Base-by-base conservation (phyloP, 35 echinoderm and acorn worm genomes). In the Holothuria glaberrima region DNA sequence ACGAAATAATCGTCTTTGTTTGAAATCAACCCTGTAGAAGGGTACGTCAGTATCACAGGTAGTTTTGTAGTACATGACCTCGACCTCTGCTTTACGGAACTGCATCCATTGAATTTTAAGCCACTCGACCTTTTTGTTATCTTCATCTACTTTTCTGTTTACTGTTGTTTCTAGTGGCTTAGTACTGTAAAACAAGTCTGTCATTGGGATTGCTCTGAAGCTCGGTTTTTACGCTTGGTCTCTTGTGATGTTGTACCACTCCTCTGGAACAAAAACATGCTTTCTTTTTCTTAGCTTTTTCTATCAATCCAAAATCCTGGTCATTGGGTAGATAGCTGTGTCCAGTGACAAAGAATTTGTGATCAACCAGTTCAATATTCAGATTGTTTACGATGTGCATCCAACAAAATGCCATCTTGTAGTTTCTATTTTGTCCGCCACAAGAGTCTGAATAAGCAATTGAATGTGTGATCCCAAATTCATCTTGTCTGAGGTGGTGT, bases 401-500 rank as follows among this genome's bases (percentile, higher is more conserved):
- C 58, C 58, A 59, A 12, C 12, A 59, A 12, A 59, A 59, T 13
- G 58, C 58, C 58, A 59, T 59, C 58, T 59, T 59, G 58, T 59
- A 59, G 58, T 68, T 68, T 68, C 64, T 68, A 14, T 68, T 68
- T 68, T 68, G 64, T 68, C 64, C 64, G 22, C 64, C n/a, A 68
- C 64, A 68, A 10, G 64, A 68, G n/a, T 68, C n/a, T 24, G 9
- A 68, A 32, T 68, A 68, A 32, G 64, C 64, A 68, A 68, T 32
- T 68, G 22, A 26, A 26, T 68, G 64, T 68, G 64, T 1, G 64
- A 32, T 32, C 64, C 12, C 9, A 68, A 68, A 3, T 68, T 68
- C 30, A 68, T 68, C 1, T 6, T 68, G 16, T 68, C 10, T 68
- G 64, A 68, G 9, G 16, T 68, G 64, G 13, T 25, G 64, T 68